phyloP scores from a whole-genome alignment of 2,888 invertebrate species.

The Zygaena filipendulae region DNA sequence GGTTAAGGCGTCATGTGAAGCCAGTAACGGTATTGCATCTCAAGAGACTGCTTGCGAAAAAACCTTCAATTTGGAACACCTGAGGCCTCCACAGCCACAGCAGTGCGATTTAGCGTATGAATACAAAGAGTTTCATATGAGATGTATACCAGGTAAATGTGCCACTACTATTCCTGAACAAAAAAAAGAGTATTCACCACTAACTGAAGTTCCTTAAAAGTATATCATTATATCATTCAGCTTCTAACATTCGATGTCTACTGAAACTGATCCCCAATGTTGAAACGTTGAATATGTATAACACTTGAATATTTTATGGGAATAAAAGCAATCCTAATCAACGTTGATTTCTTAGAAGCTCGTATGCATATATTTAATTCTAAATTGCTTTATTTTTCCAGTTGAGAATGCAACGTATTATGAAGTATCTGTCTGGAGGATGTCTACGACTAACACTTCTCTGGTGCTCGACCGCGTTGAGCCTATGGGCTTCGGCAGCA shows the following conservation, averaged over 20 bases:
- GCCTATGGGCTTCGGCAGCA: conserved; percentile 45
- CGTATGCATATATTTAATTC: too few species aligned
- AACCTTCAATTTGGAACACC: conserved; percentile 38
- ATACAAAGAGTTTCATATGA: conserved; percentile 52
- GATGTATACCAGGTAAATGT: conserved; percentile 56
- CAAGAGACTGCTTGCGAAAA: conserved; percentile 46
- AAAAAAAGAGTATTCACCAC: too few species aligned
- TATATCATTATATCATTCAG: too few species aligned
- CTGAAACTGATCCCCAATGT: too few species aligned
- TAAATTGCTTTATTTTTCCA: too few species aligned
- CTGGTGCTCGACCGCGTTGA: conserved; percentile 42
- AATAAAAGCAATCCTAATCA: too few species aligned
- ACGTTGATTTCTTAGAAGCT: too few species aligned
- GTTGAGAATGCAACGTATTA: conserved; percentile 61
- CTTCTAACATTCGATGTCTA: too few species aligned
- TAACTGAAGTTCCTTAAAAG: too few species aligned
- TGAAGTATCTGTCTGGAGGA: conserved; percentile 54
- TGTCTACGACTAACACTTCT: conserved; percentile 50
- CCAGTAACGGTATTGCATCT: conserved; percentile 47
- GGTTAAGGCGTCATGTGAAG: conserved; percentile 44
- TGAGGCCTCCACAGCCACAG: conserved; percentile 47
- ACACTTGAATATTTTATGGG: too few species aligned
- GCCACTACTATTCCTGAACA: too few species aligned
- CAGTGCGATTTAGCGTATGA: conserved; percentile 55
- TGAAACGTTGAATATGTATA: too few species aligned